Evolutionary conservation across 2,888 invertebrate genomes (phyloP).

Genomic region (Mythimna vitellina): DNA sequence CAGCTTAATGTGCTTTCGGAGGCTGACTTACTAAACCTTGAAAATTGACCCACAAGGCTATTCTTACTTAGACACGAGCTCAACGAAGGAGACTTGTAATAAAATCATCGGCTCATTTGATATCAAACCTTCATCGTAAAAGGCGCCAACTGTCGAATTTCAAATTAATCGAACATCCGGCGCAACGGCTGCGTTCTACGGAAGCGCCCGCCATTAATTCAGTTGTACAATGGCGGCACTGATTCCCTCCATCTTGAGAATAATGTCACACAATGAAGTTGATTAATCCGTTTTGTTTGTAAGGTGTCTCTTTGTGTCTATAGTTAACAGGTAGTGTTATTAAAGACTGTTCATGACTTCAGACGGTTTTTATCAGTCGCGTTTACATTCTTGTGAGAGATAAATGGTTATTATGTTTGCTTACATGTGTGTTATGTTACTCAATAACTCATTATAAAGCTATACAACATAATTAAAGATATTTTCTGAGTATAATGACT

Average conservation of each 20-base stretch:
- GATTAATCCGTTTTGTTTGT: conserved; percentile 53
- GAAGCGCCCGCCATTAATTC: conserved; percentile 84
- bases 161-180: conserved; percentile 79
- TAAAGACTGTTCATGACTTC: conserved; percentile 34
- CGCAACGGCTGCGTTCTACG: conserved; percentile 68
- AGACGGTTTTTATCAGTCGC: conserved; percentile 59
- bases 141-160: conserved; percentile 76
- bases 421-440: conserved; percentile 43
- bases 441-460: conserved; percentile 42
- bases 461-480: conserved; percentile 30
- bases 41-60: not conserved
- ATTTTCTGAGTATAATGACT: conserved; percentile 57
- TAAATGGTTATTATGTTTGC: conserved; percentile 48
- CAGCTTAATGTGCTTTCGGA: too few relatives aligned
- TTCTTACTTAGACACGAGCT: not conserved
- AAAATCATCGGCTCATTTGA: conserved; percentile 33
- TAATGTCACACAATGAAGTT: conserved; percentile 57
- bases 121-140: conserved; percentile 57
- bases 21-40: not conserved
- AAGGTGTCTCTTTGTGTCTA: conserved; percentile 45
- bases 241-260: conserved; percentile 56
- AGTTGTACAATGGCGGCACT: conserved; percentile 69
- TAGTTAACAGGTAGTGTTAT: conserved; percentile 61
- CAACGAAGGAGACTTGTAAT: not conserved
- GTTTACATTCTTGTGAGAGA: conserved; percentile 62